Evolutionary conservation across 2,113 vertebrate genomes (phyloP).

Genomic region (Corvus hawaiiensis): DNA sequence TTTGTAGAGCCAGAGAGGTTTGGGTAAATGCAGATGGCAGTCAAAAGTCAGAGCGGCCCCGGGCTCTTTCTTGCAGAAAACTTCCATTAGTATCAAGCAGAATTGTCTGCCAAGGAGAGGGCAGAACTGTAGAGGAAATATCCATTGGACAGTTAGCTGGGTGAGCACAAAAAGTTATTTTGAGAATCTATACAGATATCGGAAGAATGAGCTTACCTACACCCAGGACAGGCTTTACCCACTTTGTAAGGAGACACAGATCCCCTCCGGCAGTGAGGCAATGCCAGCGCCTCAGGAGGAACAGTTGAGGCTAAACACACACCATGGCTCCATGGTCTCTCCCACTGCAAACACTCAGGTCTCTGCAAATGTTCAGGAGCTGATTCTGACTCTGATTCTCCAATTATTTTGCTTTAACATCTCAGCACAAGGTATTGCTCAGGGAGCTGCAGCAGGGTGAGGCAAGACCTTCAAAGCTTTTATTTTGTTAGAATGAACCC

Average conservation of each 20-base stretch:
- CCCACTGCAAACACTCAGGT: neutral
- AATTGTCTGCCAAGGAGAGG: neutral
- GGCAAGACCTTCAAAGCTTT: neutral
- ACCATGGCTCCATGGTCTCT: neutral
- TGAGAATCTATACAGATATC: neutral
- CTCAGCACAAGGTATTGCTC: neutral
- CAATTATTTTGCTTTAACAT: neutral
- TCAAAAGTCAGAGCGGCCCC: neutral
- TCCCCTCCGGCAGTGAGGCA: neutral
- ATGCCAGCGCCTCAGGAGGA: too few relatives aligned
- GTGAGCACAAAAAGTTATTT: neutral
- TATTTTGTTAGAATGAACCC: neutral
- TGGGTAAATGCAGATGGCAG: neutral
- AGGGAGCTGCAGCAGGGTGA: neutral
- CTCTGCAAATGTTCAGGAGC: neutral
- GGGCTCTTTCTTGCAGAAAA: neutral
- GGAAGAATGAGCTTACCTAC: neutral
- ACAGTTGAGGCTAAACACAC: neutral
- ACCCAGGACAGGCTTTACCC: neutral
- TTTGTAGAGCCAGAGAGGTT: neutral
- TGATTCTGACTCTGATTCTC: neutral
- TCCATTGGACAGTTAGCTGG: neutral
- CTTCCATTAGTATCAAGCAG: neutral
- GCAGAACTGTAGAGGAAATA: neutral
- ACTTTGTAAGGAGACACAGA: accelerated